Base-by-base conservation (phyloP, 1,140 invertebrate genomes). In the Lordiphosa clarofinis region DNA sequence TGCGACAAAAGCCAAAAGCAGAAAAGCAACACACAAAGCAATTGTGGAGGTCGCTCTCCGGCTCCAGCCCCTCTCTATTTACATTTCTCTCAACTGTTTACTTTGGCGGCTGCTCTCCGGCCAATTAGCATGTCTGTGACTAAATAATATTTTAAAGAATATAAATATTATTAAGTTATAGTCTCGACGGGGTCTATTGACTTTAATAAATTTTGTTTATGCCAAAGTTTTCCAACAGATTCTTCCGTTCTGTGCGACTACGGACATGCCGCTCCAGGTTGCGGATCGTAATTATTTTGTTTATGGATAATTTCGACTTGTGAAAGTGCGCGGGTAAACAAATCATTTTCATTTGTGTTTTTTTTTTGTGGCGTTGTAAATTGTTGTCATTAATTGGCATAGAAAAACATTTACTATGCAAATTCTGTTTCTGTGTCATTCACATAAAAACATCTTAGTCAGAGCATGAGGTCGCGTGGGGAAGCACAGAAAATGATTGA, bases 31-130 rank as follows among this genome's bases (percentile, higher is more conserved):
- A 62, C 12, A 12, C 47, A 55, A 33, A 12, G 4, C 21, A 48
- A 4, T 24, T 19, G 24, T 33, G 24, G 60, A 42, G 44, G 8
- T 49, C 48, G 62, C 42, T 28, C 42, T 56, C 50, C 62, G 36
- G 35, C 10, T 53, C 43, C 48, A 37, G 37, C 55, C n/a, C n/a
- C n/a, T 58, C 49, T 74, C 35, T 52, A 50, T 73, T 55, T 42
- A 21, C 50, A 55, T 65, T 66, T 8, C 11, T 44, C 42, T n/a
- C 42, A 12, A 33, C 61, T 81, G 76, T 82, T 81, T 81, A 82
- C 47, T 56, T 82, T 75, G 67, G 57, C 75, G 62, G 55, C 62
- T 49, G 67, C 71, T 66, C 73, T 57, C 55, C 24, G 49, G 40
- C 50, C 53, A 70, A 75, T 75, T 65, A 50, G 40, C 72, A 58